Evolutionary conservation across 2,113 vertebrate genomes (phyloP), one percentile per base, ranked within the genome.

Genomic region (Piaya cayana): DNA sequence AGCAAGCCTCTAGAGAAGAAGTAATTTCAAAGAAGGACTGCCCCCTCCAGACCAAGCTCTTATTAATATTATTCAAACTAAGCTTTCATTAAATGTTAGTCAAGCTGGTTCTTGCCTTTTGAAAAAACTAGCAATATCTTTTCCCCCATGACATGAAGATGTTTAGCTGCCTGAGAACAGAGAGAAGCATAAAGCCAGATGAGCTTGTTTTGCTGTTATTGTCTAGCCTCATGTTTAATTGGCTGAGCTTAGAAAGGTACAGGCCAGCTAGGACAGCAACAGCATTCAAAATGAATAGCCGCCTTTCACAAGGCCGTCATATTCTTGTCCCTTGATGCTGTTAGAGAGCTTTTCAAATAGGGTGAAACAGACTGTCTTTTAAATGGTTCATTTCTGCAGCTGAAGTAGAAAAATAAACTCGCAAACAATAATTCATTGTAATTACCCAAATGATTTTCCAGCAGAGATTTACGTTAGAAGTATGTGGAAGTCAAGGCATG

Each of bases 381-480:
- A 69, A 85, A 82, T 58, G 3, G 5, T 71, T 90, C 25, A 12
- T 23, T 88, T 93, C 27, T 82, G 52, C 63, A 79, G 30, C 65
- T 87, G 62, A 82, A 92, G 12, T 82, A 55, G 34, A 84, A 92
- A 91, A 89, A 64, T n/a, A 79, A 92, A 69, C 50, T 80, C 8
- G 1, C 70, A 62, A 94, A 72, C 45, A 76, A 79, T 62, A 85
- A 82, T 69, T 91, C 34, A 69, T 22, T 42, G n/a, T 69, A 82
- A 88, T 95, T 80, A 62, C 56, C 70, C 6, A 4, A 90, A 82
- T 91, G 12, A 39, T 86, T 88, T 96, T 96, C 79, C 22, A 77
- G 71, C 27, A 65, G 70, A 77, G 50, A 49, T 82, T 82, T 85
- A 76, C 50, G 25, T 58, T 88, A 75, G 23, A 82, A 89, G 9